A percentile compares a stretch with the other conserved stretches of the same genome.
Evolutionary conservation across 2,797 vertebrate genomes (phyloP).

Genomic region (Pelochelys cantorii): DNA sequence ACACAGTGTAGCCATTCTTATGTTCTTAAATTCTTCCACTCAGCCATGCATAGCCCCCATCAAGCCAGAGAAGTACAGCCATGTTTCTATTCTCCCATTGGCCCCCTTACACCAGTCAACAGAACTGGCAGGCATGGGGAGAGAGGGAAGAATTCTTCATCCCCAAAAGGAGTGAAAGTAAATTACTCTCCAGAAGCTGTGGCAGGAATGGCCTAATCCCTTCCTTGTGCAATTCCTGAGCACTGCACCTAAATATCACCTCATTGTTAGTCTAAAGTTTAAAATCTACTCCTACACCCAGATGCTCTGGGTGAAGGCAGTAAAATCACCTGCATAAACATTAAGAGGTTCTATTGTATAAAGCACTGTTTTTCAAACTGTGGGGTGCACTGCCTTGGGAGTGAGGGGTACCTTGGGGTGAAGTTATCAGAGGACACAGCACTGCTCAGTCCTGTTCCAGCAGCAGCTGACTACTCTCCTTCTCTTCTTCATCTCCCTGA

Average conservation of each 20-base stretch:
- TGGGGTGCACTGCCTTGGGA: no score
- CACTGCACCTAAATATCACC: not conserved
- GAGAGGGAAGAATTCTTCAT: not conserved
- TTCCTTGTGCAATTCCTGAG: not conserved
- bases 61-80: not conserved
- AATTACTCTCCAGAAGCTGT: not conserved
- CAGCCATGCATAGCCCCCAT: not conserved
- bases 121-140: not conserved
- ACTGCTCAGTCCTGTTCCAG: no score
- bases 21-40: no score
- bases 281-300: not conserved
- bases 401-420: no score
- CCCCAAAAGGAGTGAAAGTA: not conserved
- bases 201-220: not conserved
- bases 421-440: not conserved
- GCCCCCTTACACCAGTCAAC: not conserved
- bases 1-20: no score
- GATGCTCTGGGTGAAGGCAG: not conserved
- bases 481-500: not conserved
- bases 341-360: not conserved
- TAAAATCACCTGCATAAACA: not conserved
- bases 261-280: not conserved
- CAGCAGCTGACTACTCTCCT: not conserved
- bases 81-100: not conserved
- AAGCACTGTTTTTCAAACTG: not conserved